Evolutionary conservation across 2,888 invertebrate genomes (phyloP).

Genomic region (Aricia artaxerxes): DNA sequence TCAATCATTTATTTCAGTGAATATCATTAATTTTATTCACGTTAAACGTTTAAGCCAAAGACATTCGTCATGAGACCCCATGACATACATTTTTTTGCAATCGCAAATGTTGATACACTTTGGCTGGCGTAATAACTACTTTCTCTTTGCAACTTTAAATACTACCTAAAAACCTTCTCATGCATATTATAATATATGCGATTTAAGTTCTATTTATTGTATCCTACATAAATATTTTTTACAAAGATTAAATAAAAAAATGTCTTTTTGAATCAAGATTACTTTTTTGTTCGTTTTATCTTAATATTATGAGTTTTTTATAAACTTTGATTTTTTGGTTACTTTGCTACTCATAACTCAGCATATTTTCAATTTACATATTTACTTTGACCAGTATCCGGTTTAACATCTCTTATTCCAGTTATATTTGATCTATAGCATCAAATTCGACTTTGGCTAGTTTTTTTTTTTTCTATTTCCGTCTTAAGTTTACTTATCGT

Average conservation of each 20-base stretch:
- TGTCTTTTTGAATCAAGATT: too few relatives aligned
- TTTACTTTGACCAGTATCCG: background rate
- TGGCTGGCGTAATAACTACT: conserved; percentile 62
- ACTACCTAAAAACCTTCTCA: conserved; percentile 22
- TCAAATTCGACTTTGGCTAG: background rate
- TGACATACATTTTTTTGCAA: conserved; percentile 65
- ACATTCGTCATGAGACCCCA: conserved; percentile 59
- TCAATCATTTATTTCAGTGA: background rate
- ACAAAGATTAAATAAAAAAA: too few relatives aligned
- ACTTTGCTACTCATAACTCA: background rate
- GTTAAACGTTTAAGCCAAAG: conserved; percentile 1
- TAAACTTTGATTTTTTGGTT: background rate
- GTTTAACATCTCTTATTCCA: too few relatives aligned
- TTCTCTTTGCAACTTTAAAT: conserved; percentile 59
- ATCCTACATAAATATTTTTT: background rate
- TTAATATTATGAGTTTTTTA: background rate
- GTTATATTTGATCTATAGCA: background rate
- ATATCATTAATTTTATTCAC: conserved; percentile 7
- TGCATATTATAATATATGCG: background rate
- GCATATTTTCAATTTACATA: background rate
- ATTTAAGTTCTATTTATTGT: background rate
- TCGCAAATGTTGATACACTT: conserved; percentile 66
- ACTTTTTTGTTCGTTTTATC: too few relatives aligned
- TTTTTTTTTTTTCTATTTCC: conserved; percentile 26
- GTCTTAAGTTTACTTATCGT: conserved; percentile 28